phyloP scores from a whole-genome alignment of 35 echinoderm and acorn worm species.

The Strongylocentrotus purpuratus region DNA sequence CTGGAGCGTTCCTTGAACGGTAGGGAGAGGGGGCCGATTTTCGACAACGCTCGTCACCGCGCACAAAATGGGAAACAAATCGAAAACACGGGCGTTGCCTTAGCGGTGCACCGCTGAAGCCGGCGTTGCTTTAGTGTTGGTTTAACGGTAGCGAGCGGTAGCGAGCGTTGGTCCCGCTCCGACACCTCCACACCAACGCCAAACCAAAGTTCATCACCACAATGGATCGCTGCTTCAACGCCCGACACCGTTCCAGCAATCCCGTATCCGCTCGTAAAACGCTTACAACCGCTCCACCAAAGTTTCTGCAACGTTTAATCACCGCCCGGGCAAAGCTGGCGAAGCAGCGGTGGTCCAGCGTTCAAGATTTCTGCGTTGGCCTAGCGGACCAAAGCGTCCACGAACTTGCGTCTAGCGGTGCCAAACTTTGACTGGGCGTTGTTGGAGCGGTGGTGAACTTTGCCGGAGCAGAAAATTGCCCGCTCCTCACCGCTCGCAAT shows the following conservation, averaged over 20 bases:
- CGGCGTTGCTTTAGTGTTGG: conserved; percentile 36
- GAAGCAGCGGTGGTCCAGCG: conserved; percentile 41
- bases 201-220: conserved; percentile 36
- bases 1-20: conserved; percentile 21
- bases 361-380: conserved; percentile 47
- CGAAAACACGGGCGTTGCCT: conserved; percentile 29
- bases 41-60: conserved; percentile 42
- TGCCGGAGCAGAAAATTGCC: conserved; percentile 28
- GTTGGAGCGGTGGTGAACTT: conserved; percentile 33
- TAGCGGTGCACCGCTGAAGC: conserved; percentile 32
- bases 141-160: conserved; percentile 30
- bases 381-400: conserved; percentile 35
- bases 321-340: conserved; percentile 36
- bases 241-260: conserved; percentile 39
- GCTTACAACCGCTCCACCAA: conserved; percentile 39
- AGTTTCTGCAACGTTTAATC: conserved; percentile 37
- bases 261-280: conserved; percentile 32
- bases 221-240: conserved; percentile 40
- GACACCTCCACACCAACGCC: conserved; percentile 35
- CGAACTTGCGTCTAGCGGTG: conserved; percentile 44
- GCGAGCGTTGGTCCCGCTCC: conserved; percentile 28
- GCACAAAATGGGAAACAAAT: conserved; percentile 21
- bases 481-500: conserved; percentile 44
- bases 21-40: conserved; percentile 25
- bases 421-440: conserved; percentile 45